These are phyloP conservation scores for Archips crataeganus DNA, from an alignment of 2,888 invertebrate genomes.

Conservation along the genomic window DNA sequence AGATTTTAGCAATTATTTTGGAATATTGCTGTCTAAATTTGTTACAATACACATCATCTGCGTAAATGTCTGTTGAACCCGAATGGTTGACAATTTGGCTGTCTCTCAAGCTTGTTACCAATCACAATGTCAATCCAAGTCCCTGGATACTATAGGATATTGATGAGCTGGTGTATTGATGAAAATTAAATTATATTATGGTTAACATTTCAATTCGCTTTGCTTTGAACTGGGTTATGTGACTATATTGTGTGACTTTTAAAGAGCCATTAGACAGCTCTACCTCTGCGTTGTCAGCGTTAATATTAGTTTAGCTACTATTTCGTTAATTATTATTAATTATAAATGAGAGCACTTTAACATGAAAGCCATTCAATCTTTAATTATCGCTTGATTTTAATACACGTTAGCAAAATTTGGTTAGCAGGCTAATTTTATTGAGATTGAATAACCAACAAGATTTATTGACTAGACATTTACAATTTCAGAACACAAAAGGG, in stretches of 20 bases:
- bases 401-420: background rate
- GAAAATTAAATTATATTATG: slow-evolving; percentile 51
- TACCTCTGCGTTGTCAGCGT: background rate
- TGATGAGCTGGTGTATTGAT: slow-evolving; percentile 48
- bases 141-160: slow-evolving; percentile 49
- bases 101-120: slow-evolving; percentile 52
- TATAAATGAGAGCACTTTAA: background rate
- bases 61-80: background rate
- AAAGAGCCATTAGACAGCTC: background rate
- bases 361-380: background rate
- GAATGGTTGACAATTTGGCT: slow-evolving; percentile 40
- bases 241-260: background rate
- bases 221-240: slow-evolving; percentile 1
- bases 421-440: background rate
- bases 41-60: background rate
- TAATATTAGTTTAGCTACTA: background rate
- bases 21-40: background rate
- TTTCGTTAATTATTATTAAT: background rate
- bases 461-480: slow-evolving; percentile 2
- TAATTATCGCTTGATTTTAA: background rate
- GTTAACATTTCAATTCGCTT: slow-evolving; percentile 13
- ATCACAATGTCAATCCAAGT: slow-evolving; percentile 52
- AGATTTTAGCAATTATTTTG: background rate
- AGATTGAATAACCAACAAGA: background rate
- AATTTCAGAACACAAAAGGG: slow-evolving; percentile 13